A percentile compares a stretch with the other conserved stretches of the same genome.
Conservation (phyloP, 2,888 invertebrate species). For the Caenorhabditis sp. region DNA sequence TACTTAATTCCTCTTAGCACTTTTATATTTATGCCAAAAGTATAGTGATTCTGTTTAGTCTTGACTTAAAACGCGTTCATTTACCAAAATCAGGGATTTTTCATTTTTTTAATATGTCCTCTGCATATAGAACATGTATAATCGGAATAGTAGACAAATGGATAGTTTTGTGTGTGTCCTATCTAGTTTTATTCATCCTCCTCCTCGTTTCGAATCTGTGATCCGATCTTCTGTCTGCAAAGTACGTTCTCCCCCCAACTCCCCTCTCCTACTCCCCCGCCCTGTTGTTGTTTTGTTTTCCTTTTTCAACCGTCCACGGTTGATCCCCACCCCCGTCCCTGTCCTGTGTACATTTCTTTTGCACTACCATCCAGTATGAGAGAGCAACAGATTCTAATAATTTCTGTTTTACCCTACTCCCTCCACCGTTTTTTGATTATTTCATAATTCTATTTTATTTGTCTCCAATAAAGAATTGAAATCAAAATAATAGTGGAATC, state of each 20-base stretch:
- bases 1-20: neutral
- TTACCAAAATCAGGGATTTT: conserved; percentile 40
- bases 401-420: neutral
- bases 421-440: conserved; percentile 6
- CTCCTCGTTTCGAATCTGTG: conserved; percentile 50
- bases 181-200: neutral
- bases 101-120: neutral
- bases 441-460: conserved; percentile 17
- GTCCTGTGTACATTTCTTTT: conserved; percentile 37
- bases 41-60: conserved; percentile 37
- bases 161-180: conserved; percentile 23
- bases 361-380: neutral
- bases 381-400: conserved; percentile 3
- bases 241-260: conserved; percentile 20
- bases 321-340: neutral
- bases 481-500: neutral
- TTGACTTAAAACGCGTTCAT: conserved; percentile 40
- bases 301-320: neutral
- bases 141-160: conserved; percentile 12
- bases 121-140: conserved; percentile 1
- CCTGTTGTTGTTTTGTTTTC: conserved; percentile 30
- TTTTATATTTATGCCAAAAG: neutral
- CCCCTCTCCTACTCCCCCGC: neutral
- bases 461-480: conserved; percentile 15
- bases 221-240: conserved; percentile 45